Evolutionary conservation across 2,888 invertebrate genomes (phyloP).

Genomic region (Nycteola revayana): DNA sequence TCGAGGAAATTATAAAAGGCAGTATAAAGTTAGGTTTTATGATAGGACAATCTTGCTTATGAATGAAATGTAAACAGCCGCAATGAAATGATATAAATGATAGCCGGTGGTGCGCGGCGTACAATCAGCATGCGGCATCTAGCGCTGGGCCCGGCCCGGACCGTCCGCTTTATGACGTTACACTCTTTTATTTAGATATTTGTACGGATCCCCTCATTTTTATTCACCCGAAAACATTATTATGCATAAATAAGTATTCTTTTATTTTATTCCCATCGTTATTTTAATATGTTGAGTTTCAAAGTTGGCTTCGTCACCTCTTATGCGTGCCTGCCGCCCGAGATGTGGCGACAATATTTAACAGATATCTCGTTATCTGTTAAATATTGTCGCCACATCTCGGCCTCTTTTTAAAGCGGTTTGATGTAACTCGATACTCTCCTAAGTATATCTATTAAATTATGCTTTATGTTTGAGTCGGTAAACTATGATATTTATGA

Average conservation of each 20-base stretch:
- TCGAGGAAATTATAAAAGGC: constrained; percentile 37
- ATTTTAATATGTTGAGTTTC: constrained; percentile 67
- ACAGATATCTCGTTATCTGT: constrained; percentile 74
- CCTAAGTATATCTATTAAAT: constrained; percentile 49
- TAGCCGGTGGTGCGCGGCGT: constrained; percentile 51
- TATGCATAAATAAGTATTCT: constrained; percentile 74
- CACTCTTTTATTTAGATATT: constrained; percentile 78
- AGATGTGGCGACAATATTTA: constrained; percentile 72
- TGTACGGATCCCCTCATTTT: constrained; percentile 73
- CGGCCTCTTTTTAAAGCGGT: constrained; percentile 64
- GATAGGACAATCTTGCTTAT: constrained; percentile 62
- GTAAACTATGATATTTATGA: constrained; percentile 32
- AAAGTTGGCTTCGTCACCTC: constrained; percentile 70
- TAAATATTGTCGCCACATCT: no score
- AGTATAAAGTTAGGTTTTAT: constrained; percentile 52
- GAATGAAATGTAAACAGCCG: constrained; percentile 78
- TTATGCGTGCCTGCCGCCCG: constrained; percentile 50
- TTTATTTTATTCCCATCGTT: constrained; percentile 77
- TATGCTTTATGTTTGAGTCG: constrained; percentile 59
- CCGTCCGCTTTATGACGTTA: constrained; percentile 62
- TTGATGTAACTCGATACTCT: constrained; percentile 71
- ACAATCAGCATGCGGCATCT: constrained; percentile 74
- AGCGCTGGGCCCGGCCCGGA: constrained; percentile 32
- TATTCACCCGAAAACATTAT: constrained; percentile 72
- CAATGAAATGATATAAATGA: constrained; percentile 78